phyloP scores from a whole-genome alignment of 1,140 invertebrate genomes.

The Limonius californicus region DNA sequence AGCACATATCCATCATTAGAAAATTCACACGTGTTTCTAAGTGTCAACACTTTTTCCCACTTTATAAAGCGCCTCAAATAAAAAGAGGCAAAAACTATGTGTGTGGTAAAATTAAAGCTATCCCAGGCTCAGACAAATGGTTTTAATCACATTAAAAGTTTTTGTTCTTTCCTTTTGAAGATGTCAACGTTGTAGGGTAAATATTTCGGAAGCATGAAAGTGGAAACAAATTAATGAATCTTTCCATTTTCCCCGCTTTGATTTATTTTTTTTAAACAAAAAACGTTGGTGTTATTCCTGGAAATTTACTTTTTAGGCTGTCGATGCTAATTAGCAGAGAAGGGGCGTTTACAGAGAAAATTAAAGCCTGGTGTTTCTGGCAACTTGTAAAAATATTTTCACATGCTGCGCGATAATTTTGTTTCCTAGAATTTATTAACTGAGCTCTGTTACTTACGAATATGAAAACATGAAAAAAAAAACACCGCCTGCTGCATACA shows the following conservation, averaged over 20 bases:
- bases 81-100: constrained; percentile 9
- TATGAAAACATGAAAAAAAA: too few relatives aligned
- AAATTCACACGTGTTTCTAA: not conserved
- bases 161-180: constrained; percentile 1
- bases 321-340: too few relatives aligned
- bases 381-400: too few relatives aligned
- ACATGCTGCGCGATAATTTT: too few relatives aligned
- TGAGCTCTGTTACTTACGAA: too few relatives aligned
- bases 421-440: too few relatives aligned
- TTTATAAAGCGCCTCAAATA: not conserved
- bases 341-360: too few relatives aligned
- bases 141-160: constrained; percentile 13
- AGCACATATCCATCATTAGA: not conserved
- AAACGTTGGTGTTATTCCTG: not conserved
- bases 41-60: not conserved
- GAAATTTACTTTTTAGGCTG: too few relatives aligned
- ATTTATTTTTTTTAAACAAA: not conserved
- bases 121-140: constrained; percentile 7
- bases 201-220: not conserved
- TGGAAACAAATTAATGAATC: constrained; percentile 1
- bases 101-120: constrained; percentile 13
- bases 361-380: too few relatives aligned
- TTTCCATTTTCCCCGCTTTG: not conserved
- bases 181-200: constrained; percentile 4
- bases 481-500: too few relatives aligned